Conservation (phyloP, 1,140 invertebrate genomes). For the Rhynchophorus ferrugineus region DNA sequence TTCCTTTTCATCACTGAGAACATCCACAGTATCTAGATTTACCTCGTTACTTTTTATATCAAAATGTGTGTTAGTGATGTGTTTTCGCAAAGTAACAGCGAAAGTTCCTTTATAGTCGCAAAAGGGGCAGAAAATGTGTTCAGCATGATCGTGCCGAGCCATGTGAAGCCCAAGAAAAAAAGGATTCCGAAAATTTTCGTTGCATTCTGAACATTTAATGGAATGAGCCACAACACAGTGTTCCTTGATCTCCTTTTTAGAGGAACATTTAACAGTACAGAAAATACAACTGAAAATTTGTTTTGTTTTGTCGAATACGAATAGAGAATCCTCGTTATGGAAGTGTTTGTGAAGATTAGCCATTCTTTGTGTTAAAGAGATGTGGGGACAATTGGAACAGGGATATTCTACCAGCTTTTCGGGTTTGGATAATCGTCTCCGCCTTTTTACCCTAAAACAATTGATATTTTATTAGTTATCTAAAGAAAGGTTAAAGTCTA, state of each 20-base stretch:
- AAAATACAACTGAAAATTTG: conserved; percentile 8
- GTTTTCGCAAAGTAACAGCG: conserved; percentile 5
- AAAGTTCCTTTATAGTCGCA: conserved; percentile 12
- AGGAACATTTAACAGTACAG: conserved; percentile 2
- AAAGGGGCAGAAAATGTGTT: conserved; percentile 22
- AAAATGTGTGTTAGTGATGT: conserved; percentile 12
- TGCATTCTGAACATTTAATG: conserved; percentile 7
- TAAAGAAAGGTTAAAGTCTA: neutral
- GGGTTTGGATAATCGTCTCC: conserved; percentile 4
- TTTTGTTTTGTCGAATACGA: neutral
- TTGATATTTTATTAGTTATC: neutral
- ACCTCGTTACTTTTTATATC: neutral
- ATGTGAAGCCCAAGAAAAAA: conserved; percentile 18
- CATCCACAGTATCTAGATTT: neutral
- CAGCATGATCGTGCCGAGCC: conserved; percentile 11
- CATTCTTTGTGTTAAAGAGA: conserved; percentile 5
- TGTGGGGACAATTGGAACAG: conserved; percentile 6
- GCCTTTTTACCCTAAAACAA: conserved; percentile 17
- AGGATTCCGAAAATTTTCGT: conserved; percentile 5
- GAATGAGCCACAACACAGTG: conserved; percentile 8
- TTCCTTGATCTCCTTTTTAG: conserved; percentile 2
- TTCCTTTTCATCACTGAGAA: neutral
- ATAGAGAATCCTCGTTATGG: conserved; percentile 10
- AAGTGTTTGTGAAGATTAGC: conserved; percentile 16
- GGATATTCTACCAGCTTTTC: neutral